Percentiles rank a stretch among this genome's conserved stretches.
Conservation (phyloP, 2,797 vertebrate genomes). For the Pseudocheirus occidentalis region DNA sequence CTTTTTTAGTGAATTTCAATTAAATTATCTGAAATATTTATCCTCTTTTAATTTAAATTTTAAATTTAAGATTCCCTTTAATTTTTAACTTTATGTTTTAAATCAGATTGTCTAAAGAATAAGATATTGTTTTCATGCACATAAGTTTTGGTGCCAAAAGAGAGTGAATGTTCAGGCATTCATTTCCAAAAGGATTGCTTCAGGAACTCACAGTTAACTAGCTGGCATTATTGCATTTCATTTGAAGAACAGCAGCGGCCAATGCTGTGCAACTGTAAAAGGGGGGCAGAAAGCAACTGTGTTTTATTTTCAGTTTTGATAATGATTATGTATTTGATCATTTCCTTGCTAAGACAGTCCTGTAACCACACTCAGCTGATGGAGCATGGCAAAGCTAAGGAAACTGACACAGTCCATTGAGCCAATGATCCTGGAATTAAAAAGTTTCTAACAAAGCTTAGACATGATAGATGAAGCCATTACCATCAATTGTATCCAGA, state of each 20-base stretch:
- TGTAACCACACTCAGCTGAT: constrained; percentile 33
- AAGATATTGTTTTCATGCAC: constrained; percentile 40
- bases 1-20: constrained; percentile 44
- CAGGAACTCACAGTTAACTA: constrained; percentile 33
- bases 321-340: constrained; percentile 54
- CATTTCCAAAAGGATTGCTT: constrained; percentile 44
- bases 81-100: neutral
- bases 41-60: constrained; percentile 26
- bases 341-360: constrained; percentile 49
- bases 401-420: constrained; percentile 55
- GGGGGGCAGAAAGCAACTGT: neutral
- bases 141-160: constrained; percentile 20
- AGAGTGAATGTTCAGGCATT: constrained; percentile 46
- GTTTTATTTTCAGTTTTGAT: constrained; percentile 47
- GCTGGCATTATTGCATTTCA: constrained; percentile 1
- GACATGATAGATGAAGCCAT: constrained; percentile 61
- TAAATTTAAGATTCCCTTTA: constrained; percentile 9
- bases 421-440: constrained; percentile 63
- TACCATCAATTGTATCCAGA: constrained; percentile 54
- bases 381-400: constrained; percentile 53
- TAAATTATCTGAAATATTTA: constrained; percentile 22
- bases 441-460: constrained; percentile 59
- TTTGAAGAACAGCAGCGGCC: constrained; percentile 35
- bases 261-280: constrained; percentile 50
- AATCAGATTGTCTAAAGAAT: neutral